Evolutionary conservation across 1,140 invertebrate species (phyloP).

Genomic region (Anagrus nilaparvatae): DNA sequence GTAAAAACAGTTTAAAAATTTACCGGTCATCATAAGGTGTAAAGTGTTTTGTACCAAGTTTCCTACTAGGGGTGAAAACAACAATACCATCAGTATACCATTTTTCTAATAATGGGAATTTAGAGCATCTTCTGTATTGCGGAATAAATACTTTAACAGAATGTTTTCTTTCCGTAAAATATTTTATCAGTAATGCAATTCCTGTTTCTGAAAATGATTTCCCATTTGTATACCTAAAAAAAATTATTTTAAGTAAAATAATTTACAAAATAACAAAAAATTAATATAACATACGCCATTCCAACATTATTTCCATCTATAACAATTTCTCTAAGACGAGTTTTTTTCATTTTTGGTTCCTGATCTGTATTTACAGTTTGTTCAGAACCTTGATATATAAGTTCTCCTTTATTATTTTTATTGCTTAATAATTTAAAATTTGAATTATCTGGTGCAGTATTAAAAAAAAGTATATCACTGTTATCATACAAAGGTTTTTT

Average conservation of each 20-base stretch:
- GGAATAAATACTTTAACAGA: conserved; percentile 83
- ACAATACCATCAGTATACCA: conserved; percentile 63
- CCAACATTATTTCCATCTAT: conserved; percentile 92
- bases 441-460: neutral
- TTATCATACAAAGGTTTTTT: too few species aligned
- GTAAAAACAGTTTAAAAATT: too few species aligned
- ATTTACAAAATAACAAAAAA: neutral
- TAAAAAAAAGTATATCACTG: conserved; percentile 6
- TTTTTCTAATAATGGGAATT: conserved; percentile 58
- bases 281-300: conserved; percentile 64
- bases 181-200: conserved; percentile 74
- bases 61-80: conserved; percentile 78
- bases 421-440: conserved; percentile 10
- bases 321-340: conserved; percentile 59
- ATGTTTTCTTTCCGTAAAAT: conserved; percentile 67
- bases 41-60: conserved; percentile 57
- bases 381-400: conserved; percentile 6
- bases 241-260: too few species aligned
- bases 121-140: conserved; percentile 31
- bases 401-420: conserved; percentile 9
- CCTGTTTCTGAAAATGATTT: conserved; percentile 72
- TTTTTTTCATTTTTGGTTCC: conserved; percentile 8
- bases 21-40: conserved; percentile 81
- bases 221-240: conserved; percentile 58
- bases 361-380: too few species aligned